Percentiles rank a stretch among this genome's conserved stretches.
phyloP scores from a whole-genome alignment of 1,140 invertebrate species.

The Eciton burchellii region DNA sequence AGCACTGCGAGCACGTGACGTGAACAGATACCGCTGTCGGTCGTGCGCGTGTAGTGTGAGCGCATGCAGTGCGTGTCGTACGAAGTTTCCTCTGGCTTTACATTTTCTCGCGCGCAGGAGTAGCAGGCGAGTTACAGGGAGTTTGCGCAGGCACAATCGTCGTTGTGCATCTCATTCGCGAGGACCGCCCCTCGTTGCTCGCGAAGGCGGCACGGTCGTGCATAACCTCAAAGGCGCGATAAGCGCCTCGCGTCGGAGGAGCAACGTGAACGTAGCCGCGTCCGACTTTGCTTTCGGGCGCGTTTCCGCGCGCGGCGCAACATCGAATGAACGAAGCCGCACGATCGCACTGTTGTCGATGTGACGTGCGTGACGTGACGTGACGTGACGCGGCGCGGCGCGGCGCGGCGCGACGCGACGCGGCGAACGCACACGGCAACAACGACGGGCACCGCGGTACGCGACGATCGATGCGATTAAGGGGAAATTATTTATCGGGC shows the following conservation, averaged over 20 bases:
- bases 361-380: neutral
- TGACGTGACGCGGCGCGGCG: neutral
- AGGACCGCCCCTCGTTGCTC: neutral
- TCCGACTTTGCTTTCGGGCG: neutral
- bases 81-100: neutral
- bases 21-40: neutral
- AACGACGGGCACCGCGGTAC: no score
- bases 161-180: neutral
- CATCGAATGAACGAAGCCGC: no score
- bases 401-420: constrained; percentile 9
- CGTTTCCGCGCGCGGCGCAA: neutral
- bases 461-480: constrained; percentile 55
- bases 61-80: neutral
- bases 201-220: neutral
- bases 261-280: neutral
- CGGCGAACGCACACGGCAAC: neutral
- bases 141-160: neutral
- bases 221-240: constrained; percentile 35
- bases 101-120: neutral
- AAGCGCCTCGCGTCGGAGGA: neutral
- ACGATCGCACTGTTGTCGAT: no score
- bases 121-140: neutral
- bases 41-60: neutral
- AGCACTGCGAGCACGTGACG: constrained; percentile 27
- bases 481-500: constrained; percentile 44